phyloP scores from a whole-genome alignment of 1,140 invertebrate species.

The Neodiprion lecontei region DNA sequence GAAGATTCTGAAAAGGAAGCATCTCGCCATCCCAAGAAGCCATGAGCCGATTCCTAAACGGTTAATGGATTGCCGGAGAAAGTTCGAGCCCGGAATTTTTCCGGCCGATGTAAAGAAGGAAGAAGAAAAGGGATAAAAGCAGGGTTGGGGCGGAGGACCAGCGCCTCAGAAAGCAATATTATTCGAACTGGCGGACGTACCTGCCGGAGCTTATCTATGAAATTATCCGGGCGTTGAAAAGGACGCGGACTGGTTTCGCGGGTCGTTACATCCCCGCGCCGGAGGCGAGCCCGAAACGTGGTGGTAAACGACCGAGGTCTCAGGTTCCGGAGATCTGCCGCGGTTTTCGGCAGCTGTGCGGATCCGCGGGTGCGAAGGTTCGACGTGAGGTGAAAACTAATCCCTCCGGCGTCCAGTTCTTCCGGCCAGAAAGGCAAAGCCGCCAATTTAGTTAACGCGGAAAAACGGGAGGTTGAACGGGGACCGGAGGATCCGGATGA shows the following conservation, averaged over 20 bases:
- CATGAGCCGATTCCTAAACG: not conserved
- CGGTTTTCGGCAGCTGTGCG: no score
- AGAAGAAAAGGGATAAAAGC: not conserved
- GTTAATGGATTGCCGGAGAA: not conserved
- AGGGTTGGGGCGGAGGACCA: not conserved
- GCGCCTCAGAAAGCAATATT: not conserved
- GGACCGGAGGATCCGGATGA: not conserved
- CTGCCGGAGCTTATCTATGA: not conserved
- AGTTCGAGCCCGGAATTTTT: not conserved
- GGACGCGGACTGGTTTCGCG: not conserved
- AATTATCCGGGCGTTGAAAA: not conserved
- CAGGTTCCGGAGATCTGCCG: no score
- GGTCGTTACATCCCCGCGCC: not conserved
- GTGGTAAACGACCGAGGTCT: not conserved
- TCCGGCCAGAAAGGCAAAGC: not conserved
- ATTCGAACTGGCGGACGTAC: not conserved
- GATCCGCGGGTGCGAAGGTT: not conserved
- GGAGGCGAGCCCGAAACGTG: not conserved
- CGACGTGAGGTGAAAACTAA: not conserved
- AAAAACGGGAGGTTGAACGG: not conserved
- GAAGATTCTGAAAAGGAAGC: not conserved
- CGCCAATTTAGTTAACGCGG: not conserved
- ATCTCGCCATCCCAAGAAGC: not conserved
- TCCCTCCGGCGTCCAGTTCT: not conserved
- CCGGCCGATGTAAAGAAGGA: not conserved